A percentile compares a stretch with the other conserved stretches of the same genome.
Conservation (phyloP, 2,888 invertebrate genomes). For the Thysanoteuthis rhombus region DNA sequence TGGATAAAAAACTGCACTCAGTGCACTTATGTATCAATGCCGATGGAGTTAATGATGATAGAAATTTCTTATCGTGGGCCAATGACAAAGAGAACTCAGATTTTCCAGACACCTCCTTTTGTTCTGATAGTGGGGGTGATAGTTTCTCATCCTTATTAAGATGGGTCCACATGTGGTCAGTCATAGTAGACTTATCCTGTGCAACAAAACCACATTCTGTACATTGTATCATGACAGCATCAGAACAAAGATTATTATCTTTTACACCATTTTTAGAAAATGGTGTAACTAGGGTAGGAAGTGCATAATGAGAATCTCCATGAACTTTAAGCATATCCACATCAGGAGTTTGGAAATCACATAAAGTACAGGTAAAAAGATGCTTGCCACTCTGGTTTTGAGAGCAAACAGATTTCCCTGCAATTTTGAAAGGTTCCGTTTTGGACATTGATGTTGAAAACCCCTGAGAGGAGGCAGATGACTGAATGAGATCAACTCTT, state of each 20-base stretch:
- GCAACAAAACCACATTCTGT: conserved; percentile 64
- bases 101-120: conserved; percentile 33
- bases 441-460: conserved; percentile 38
- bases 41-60: not conserved
- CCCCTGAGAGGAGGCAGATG: conserved; percentile 46
- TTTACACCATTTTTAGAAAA: not conserved
- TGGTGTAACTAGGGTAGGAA: not conserved
- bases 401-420: too few relatives aligned
- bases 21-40: conserved; percentile 49
- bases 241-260: not conserved
- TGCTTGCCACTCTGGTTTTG: conserved; percentile 33
- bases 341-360: conserved; percentile 46
- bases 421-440: too few relatives aligned
- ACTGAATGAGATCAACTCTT: not conserved
- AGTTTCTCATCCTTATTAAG: conserved; percentile 36
- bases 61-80: conserved; percentile 28
- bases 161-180: conserved; percentile 60
- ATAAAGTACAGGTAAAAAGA: not conserved
- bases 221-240: conserved; percentile 56
- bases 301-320: conserved; percentile 35
- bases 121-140: not conserved
- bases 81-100: conserved; percentile 36
- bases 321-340: conserved; percentile 49
- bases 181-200: conserved; percentile 50
- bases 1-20: conserved; percentile 55